Percentiles rank a stretch among this genome's conserved stretches.
These are phyloP conservation scores for Sebastes glaucus DNA, from an alignment of 2,797 vertebrate genomes.

Conservation along the genomic window DNA sequence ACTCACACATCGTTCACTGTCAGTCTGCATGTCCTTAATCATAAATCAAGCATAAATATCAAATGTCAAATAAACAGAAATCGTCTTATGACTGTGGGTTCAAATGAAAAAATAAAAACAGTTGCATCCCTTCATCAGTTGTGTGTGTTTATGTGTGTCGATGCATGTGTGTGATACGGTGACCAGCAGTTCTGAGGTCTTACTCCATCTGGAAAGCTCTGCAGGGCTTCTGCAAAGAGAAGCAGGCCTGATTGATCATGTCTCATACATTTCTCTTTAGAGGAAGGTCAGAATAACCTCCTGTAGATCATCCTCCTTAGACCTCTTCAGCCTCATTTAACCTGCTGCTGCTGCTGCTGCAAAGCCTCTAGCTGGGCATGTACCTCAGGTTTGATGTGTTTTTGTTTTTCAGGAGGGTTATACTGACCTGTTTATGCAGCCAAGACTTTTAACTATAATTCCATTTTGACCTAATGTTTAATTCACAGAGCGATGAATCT, in stretches of 20 bases:
- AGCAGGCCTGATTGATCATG: slow-evolving; percentile 18
- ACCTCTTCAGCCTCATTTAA: not conserved
- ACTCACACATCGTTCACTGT: not conserved
- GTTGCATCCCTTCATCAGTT: not conserved
- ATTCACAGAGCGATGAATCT: not conserved
- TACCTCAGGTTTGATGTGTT: not conserved
- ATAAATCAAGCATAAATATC: slow-evolving; percentile 48
- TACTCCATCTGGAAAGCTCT: slow-evolving; percentile 27
- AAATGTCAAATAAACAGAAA: slow-evolving; percentile 37
- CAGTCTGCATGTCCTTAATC: slow-evolving; percentile 34
- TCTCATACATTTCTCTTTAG: not conserved
- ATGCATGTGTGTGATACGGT: not conserved
- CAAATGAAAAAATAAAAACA: not conserved
- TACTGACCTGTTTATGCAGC: slow-evolving; percentile 8
- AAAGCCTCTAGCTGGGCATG: not conserved
- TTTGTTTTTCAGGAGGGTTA: slow-evolving; percentile 1
- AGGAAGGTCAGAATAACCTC: slow-evolving; percentile 29
- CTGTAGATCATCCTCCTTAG: not conserved
- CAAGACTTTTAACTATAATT: not conserved
- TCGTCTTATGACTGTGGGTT: not conserved
- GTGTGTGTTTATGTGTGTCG: not conserved
- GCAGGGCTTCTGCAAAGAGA: slow-evolving; percentile 19
- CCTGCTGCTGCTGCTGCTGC: not conserved
- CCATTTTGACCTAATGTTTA: not conserved
- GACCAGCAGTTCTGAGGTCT: slow-evolving; percentile 14